Conservation (phyloP, 2,797 vertebrate genomes). For the Nasua narica region DNA sequence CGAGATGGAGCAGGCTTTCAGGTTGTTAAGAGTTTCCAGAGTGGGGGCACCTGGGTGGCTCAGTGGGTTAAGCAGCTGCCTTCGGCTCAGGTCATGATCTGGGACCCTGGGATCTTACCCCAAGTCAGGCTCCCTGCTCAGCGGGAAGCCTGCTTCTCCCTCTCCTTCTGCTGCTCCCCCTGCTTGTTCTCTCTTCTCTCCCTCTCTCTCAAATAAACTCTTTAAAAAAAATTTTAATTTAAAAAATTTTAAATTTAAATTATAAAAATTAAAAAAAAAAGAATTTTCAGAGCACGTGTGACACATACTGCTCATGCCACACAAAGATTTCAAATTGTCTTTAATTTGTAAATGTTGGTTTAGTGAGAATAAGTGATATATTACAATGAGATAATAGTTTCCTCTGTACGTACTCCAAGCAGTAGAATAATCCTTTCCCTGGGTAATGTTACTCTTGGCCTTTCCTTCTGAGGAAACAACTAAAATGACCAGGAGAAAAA, state of each 20-base stretch:
- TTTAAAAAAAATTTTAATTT: not conserved
- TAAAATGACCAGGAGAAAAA: not conserved
- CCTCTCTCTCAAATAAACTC: not conserved
- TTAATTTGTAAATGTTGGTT: not conserved
- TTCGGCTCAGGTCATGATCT: not conserved
- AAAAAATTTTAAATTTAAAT: too few relatives aligned
- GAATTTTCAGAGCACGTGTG: fast-evolving
- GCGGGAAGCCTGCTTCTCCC: too few relatives aligned
- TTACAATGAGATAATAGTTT: not conserved
- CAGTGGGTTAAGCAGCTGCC: too few relatives aligned
- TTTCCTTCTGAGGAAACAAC: not conserved
- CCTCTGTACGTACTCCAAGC: not conserved
- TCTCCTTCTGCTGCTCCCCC: too few relatives aligned
- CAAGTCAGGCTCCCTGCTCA: too few relatives aligned
- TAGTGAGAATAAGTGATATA: not conserved
- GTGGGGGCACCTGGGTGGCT: too few relatives aligned
- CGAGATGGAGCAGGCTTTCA: fast-evolving
- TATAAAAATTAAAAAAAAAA: too few relatives aligned
- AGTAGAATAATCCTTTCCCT: not conserved
- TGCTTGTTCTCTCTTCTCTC: not conserved
- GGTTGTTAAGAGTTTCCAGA: fast-evolving
- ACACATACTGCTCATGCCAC: fast-evolving
- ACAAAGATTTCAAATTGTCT: not conserved
- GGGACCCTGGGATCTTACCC: too few relatives aligned
- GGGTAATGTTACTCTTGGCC: not conserved